A percentile compares a stretch with the other conserved stretches of the same genome.
Evolutionary conservation across 2,888 invertebrate species (phyloP).

Genomic region (Tachystola acroxantha): DNA sequence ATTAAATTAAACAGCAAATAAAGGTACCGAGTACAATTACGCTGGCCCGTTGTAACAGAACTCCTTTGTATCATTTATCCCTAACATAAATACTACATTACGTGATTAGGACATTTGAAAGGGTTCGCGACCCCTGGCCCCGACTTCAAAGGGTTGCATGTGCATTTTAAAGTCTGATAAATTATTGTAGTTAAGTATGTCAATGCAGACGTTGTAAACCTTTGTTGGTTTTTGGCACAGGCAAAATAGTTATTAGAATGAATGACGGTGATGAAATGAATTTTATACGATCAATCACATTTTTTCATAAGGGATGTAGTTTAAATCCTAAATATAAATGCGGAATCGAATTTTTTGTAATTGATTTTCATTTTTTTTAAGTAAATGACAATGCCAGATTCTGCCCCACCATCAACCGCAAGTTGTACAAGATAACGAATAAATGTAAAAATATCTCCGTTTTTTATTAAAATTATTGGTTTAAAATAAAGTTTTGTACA

Average conservation of each 20-base stretch:
- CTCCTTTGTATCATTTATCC: constrained; percentile 23
- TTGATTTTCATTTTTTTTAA: too few species aligned
- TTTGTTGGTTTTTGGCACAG: constrained; percentile 4
- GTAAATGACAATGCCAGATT: too few species aligned
- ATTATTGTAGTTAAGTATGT: constrained; percentile 24
- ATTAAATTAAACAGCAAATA: background rate
- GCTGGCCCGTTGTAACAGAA: background rate
- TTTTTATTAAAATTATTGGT: too few species aligned
- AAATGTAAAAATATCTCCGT: too few species aligned
- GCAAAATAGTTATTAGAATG: constrained; percentile 2
- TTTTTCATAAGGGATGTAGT: too few species aligned
- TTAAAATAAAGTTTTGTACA: too few species aligned
- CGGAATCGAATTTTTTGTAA: too few species aligned
- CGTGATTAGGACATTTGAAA: constrained; percentile 54
- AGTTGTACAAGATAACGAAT: too few species aligned
- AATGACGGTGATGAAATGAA: too few species aligned
- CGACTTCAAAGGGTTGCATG: constrained; percentile 13
- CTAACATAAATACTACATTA: constrained; percentile 49
- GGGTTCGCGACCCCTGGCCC: constrained; percentile 34
- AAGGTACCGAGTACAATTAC: constrained; percentile 4
- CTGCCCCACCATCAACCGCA: too few species aligned
- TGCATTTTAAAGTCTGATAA: constrained; percentile 26
- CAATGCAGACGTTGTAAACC: constrained; percentile 12
- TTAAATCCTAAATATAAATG: too few species aligned
- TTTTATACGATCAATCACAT: too few species aligned